Base-by-base conservation (phyloP, 2,888 invertebrate species). In the Cephonodes hylas region DNA sequence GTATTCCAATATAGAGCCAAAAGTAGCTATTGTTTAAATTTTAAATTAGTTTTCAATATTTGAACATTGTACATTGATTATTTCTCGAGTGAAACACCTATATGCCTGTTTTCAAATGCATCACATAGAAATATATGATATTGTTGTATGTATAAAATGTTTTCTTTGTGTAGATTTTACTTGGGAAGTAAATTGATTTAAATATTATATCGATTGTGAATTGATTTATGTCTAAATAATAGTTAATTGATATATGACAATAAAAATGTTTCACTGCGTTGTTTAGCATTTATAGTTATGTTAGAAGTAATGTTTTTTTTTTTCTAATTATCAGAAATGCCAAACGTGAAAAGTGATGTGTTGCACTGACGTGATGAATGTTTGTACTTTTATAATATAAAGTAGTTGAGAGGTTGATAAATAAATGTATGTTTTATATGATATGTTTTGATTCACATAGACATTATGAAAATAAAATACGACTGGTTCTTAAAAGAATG, bases 351-450 rank as follows among this genome's bases (percentile, higher is more conserved):
- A 74, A 77, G 77, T 73, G 75, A 72, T 70, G 53, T 48, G 48
- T 31, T 25, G 31, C 27, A 65, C 67, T 68, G 48, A 53, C 27
- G 25, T 20, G 22, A 18, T 34, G 78, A 79, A 85, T 78, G 81
- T 91, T 91, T 91, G 89, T 91, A 91, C 89, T 91, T 91, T 91
- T 90, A 90, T 91, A 91, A 84, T 70, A 74, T 76, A 80, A 79
- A 69, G 73, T 67, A 64, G 74, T 78, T n/a, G 42, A 60, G 10
- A 42, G 80, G 81, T 75, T 79, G 74, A 78, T 77, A 79, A 74
- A 79, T 75, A 79, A 73, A 75, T 74, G 75, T 83, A 83, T 84
- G 79, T 87, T 86, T 85, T 89, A 82, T 86, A 85, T 73, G 74
- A 81, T 79, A 79, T 75, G 80, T 75, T 87, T 84, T 82, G 80